Percentiles rank a stretch among this genome's conserved stretches.
phyloP scores from a whole-genome alignment of 2,888 invertebrate genomes.

The Sicus ferrugineus region DNA sequence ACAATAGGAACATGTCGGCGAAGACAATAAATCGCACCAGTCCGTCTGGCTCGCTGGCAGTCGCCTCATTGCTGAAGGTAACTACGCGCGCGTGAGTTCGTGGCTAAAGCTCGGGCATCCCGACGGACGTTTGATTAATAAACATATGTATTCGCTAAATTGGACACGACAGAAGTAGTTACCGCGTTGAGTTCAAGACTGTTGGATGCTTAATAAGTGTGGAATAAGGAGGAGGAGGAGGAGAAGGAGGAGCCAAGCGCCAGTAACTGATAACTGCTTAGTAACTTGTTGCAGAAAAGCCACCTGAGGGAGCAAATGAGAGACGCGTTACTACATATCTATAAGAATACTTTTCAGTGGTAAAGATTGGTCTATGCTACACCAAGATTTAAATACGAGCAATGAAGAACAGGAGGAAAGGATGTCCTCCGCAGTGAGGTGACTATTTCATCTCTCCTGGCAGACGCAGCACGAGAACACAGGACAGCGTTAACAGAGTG shows the following conservation, averaged over 20 bases:
- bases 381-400: neutral
- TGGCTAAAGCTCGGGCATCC: neutral
- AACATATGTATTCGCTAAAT: slow-evolving; percentile 17
- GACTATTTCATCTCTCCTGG: neutral
- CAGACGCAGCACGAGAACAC: too few relatives aligned
- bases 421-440: neutral
- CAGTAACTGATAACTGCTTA: neutral
- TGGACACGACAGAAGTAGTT: neutral
- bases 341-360: too few relatives aligned
- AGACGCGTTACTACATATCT: neutral
- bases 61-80: neutral
- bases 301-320: neutral
- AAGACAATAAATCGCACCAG: slow-evolving; percentile 29
- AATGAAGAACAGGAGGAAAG: slow-evolving; percentile 6
- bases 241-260: neutral
- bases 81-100: too few relatives aligned
- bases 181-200: slow-evolving; percentile 7
- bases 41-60: neutral
- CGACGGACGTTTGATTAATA: slow-evolving; percentile 19
- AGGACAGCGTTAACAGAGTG: slow-evolving; percentile 41
- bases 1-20: slow-evolving; percentile 20
- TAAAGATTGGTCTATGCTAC: too few relatives aligned
- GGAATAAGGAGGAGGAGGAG: neutral
- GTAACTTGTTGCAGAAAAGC: neutral
- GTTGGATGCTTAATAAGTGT: too few relatives aligned